These are phyloP conservation scores for Liasis olivaceus DNA, from an alignment of 2,797 vertebrate species.

Conservation along the genomic window DNA sequence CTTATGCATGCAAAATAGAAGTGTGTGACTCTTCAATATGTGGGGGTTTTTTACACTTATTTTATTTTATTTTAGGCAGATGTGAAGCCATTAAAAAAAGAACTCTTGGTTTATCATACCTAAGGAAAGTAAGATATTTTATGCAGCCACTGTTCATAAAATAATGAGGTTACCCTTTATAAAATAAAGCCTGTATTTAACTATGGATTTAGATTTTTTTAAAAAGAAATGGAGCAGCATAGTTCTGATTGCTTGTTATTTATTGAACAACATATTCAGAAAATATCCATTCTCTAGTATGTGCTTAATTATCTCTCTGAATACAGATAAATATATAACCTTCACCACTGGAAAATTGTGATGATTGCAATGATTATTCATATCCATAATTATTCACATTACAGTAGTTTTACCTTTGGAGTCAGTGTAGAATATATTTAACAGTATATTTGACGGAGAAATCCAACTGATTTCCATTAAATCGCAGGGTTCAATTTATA, in stretches of 20 bases:
- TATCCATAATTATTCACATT: background rate
- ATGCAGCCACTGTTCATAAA: background rate
- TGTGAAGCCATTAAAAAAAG: background rate
- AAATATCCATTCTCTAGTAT: background rate
- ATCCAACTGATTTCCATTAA: background rate
- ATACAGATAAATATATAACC: background rate
- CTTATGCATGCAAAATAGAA: background rate
- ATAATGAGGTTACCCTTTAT: background rate
- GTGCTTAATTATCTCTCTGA: background rate
- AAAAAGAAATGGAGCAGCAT: background rate
- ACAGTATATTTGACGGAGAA: background rate
- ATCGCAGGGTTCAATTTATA: background rate
- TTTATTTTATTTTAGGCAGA: background rate
- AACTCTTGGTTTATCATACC: background rate
- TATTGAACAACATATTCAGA: background rate
- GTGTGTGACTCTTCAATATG: background rate
- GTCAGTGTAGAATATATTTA: slow-evolving; percentile 5
- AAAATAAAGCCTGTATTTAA: background rate
- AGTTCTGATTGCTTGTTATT: background rate
- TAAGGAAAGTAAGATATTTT: background rate
- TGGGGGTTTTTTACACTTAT: background rate
- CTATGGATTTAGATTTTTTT: background rate
- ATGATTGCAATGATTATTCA: background rate
- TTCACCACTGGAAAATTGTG: background rate
- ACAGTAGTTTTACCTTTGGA: slow-evolving; percentile 22